Evolutionary conservation across 2,888 invertebrate species (phyloP).

Genomic region (Cataglyphis albicans): DNA sequence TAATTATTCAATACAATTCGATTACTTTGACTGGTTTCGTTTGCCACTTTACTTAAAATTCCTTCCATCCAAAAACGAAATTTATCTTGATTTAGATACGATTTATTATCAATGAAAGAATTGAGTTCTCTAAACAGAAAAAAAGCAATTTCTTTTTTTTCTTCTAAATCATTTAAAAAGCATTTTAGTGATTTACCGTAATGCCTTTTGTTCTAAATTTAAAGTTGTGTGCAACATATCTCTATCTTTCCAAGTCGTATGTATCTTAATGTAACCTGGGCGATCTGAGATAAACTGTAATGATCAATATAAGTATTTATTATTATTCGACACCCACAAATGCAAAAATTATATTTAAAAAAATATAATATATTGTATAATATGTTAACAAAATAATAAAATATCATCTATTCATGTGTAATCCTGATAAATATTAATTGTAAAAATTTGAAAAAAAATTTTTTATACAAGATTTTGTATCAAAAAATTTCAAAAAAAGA

Average conservation of each 20-base stretch:
- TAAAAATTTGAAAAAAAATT: too few species aligned
- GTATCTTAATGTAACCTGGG: constrained; percentile 44
- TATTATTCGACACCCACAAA: not conserved
- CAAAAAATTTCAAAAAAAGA: too few species aligned
- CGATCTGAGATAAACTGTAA: constrained; percentile 34
- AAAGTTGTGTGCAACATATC: not conserved
- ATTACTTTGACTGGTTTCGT: not conserved
- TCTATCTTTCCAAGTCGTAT: not conserved
- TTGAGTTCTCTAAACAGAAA: constrained; percentile 82
- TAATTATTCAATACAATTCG: not conserved
- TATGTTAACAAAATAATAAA: not conserved
- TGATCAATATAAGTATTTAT: not conserved
- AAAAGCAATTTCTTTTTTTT: not conserved
- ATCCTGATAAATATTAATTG: too few species aligned
- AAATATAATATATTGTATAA: not conserved
- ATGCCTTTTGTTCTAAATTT: not conserved
- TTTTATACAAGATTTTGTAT: too few species aligned
- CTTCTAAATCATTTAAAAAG: not conserved
- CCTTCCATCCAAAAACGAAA: constrained; percentile 88
- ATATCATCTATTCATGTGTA: too few species aligned
- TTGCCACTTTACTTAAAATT: constrained; percentile 84
- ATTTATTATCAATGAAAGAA: constrained; percentile 86
- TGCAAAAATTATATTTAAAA: not conserved
- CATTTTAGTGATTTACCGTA: not conserved
- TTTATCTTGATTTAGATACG: constrained; percentile 86